Conservation (phyloP, 2,888 invertebrate species). For the Polydrusus tereticollis region DNA sequence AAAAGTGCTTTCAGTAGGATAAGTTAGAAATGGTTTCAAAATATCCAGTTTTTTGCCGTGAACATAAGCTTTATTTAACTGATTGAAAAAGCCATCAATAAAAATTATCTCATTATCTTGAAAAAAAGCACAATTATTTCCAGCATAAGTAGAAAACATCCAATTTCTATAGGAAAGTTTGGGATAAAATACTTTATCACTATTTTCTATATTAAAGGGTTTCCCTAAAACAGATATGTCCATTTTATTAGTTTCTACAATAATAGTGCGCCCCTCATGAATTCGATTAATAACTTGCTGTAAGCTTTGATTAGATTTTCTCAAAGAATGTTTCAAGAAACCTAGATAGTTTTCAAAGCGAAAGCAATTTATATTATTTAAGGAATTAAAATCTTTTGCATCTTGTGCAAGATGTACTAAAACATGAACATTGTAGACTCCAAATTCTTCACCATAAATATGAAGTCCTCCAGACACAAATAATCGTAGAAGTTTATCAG, state of each 20-base stretch:
- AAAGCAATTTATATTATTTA: slow-evolving; percentile 43
- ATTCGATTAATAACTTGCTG: slow-evolving; percentile 43
- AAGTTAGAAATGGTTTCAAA: not conserved
- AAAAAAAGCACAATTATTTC: not conserved
- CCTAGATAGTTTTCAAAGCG: slow-evolving; percentile 45
- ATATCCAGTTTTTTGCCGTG: not conserved
- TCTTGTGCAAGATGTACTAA: slow-evolving; percentile 46
- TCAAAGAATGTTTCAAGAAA: slow-evolving; percentile 40
- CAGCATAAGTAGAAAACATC: not conserved
- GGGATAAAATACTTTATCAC: not conserved
- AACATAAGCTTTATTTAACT: not conserved
- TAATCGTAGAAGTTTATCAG: slow-evolving; percentile 36
- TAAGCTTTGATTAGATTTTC: slow-evolving; percentile 47
- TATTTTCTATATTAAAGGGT: not conserved
- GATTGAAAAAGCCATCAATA: not conserved
- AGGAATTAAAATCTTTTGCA: slow-evolving; percentile 39
- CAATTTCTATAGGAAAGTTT: not conserved
- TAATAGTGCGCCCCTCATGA: slow-evolving; percentile 25
- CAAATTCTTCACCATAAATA: slow-evolving; percentile 43
- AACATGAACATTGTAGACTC: slow-evolving; percentile 46
- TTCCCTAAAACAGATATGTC: not conserved
- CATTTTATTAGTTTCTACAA: not conserved
- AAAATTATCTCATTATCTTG: not conserved
- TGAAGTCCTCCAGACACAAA: slow-evolving; percentile 42
- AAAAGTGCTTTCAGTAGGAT: not conserved